Evolutionary conservation across 2,797 vertebrate species (phyloP), one percentile per base, ranked within the genome.

Genomic region (Sardinella longiceps): DNA sequence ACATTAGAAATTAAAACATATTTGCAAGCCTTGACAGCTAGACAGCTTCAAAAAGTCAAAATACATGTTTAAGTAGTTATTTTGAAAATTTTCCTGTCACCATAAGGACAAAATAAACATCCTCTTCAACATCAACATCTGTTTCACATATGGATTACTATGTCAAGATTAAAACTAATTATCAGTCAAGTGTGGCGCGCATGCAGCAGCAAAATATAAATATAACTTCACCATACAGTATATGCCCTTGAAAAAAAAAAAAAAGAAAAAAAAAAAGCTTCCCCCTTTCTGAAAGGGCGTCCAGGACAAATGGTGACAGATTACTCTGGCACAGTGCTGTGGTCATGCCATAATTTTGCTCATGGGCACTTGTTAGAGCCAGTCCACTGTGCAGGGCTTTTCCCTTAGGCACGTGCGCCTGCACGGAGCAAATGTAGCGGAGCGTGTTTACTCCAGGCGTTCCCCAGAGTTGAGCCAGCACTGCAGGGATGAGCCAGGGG

Each of bases 361-460:
- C 70, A 23, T 77, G 70, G 70, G 70, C 70, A 77, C 70, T 77
- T 77, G 70, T 77, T 77, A 77, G 70, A 77, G 70, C 70, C 70
- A 77, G 70, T 43, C 70, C 70, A 77, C 37, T 77, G 70, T 77
- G 70, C 37, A 77, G 37, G 70, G 70, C 18, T 23, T 77, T 77
- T 7, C 70, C 70, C 12, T 11, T 1, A 6, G 33, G 33, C 70
- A 0, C 37, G 39, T 2, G 7, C 33, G 18, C 18, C 6, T 39
- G 37, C 18, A 43, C 20, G 37, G 70, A 15, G 18, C 18, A 43
- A 77, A 77, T 37, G 5, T 39, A 77, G 63, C 63, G 14, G 11
- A 70, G 70, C 70, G 43, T 77, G 70, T 77, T 77, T 15, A 77
- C 70, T 77, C 37, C 70, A 77, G 70, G 70, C 70, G 5, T 77